Conservation (phyloP, 2,888 invertebrate genomes). For the Alloscopus bannaensis region DNA sequence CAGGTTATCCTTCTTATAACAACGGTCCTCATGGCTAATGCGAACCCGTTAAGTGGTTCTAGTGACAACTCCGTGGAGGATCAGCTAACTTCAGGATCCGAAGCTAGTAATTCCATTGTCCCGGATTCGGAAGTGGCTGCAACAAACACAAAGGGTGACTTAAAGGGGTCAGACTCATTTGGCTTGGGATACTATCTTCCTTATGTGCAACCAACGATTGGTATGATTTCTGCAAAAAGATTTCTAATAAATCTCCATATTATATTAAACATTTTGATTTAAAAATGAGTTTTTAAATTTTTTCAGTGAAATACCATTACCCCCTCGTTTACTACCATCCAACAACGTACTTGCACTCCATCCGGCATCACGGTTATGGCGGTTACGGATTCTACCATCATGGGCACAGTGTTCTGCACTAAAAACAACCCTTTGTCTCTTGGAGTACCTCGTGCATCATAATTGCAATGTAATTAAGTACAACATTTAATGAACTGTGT, state of each 20-base stretch:
- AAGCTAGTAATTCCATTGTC: not conserved
- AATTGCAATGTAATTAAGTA: conserved; percentile 38
- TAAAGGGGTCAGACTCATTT: conserved; percentile 55
- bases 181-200: conserved; percentile 57
- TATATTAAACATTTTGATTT: not conserved
- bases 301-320: conserved; percentile 50
- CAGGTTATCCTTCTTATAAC: conserved; percentile 2
- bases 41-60: not conserved
- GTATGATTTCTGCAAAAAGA: conserved; percentile 13
- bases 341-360: conserved; percentile 43
- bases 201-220: conserved; percentile 32
- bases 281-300: not conserved
- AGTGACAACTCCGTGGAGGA: conserved; percentile 10
- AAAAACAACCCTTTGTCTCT: not conserved
- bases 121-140: conserved; percentile 12
- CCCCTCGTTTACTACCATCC: conserved; percentile 41
- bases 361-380: conserved; percentile 56
- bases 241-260: not conserved
- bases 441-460: not conserved
- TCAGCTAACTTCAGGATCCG: conserved; percentile 35
- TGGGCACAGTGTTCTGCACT: conserved; percentile 22
- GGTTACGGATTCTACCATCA: conserved; percentile 49
- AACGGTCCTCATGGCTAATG: not conserved
- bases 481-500: conserved; percentile 4
- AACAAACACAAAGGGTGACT: conserved; percentile 32